phyloP scores from a whole-genome alignment of 2,113 vertebrate species.

The Centrocercus urophasianus region DNA sequence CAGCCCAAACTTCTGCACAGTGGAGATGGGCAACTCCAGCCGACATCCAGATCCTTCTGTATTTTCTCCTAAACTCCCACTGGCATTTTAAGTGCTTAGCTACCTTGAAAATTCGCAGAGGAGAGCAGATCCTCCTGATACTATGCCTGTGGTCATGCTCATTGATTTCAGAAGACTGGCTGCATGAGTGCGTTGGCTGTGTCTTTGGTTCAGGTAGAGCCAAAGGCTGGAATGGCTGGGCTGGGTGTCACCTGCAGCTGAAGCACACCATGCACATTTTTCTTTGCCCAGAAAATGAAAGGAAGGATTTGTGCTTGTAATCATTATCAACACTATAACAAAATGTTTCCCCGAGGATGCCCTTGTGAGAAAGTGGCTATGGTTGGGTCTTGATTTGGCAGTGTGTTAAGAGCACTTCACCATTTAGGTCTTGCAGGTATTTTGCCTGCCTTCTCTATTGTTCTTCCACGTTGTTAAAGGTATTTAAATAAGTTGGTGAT shows the following conservation, averaged over 20 bases:
- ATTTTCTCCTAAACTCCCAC: not conserved
- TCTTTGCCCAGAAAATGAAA: not conserved
- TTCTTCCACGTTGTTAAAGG: not conserved
- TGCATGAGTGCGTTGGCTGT: not conserved
- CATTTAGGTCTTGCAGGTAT: not conserved
- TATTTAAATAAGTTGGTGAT: not conserved
- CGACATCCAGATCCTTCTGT: not conserved
- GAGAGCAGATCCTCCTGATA: not conserved
- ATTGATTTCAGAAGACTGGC: not conserved
- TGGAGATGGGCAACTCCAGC: not conserved
- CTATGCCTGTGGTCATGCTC: not conserved
- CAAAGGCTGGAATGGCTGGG: not conserved
- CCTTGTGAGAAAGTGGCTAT: not conserved
- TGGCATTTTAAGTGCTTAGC: not conserved
- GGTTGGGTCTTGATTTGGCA: not conserved
- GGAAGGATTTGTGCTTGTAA: not conserved
- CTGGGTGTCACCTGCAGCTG: accelerated
- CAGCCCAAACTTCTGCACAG: not conserved
- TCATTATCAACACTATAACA: not conserved
- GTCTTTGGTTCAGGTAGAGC: not conserved
- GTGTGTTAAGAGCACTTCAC: not conserved
- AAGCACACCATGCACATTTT: no score
- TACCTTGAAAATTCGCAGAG: not conserved
- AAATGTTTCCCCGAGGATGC: not conserved
- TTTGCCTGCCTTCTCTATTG: not conserved